phyloP scores from a whole-genome alignment of 2,888 invertebrate species.

The Odontothrips loti region DNA sequence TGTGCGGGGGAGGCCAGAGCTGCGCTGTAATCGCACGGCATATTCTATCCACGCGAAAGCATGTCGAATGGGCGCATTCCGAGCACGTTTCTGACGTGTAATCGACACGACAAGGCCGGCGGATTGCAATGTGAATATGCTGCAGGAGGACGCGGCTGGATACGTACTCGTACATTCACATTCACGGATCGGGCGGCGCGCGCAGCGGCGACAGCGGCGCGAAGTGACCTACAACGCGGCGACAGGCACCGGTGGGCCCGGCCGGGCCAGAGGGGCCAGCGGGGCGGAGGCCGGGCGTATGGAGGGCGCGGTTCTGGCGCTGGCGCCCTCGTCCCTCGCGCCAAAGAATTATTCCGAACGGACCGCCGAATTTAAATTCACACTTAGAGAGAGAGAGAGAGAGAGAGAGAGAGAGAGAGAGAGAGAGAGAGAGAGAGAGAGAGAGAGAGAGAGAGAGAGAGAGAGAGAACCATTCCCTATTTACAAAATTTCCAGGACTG shows the following conservation, averaged over 20 bases:
- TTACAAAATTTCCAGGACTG: too few species aligned
- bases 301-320: too few species aligned
- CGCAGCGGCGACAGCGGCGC: background rate
- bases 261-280: too few species aligned
- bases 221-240: background rate
- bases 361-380: constrained; percentile 7
- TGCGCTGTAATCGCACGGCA: too few species aligned
- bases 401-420: background rate
- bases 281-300: too few species aligned
- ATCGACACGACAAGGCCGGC: background rate
- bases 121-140: background rate
- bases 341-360: background rate
- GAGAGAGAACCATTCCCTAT: background rate
- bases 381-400: too few species aligned
- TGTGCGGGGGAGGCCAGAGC: too few species aligned
- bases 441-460: background rate
- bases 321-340: too few species aligned
- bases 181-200: background rate
- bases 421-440: background rate
- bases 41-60: too few species aligned
- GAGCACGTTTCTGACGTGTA: background rate
- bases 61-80: background rate
- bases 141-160: too few species aligned
- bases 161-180: background rate
- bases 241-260: too few species aligned